phyloP scores from a whole-genome alignment of 2,113 vertebrate genomes.

The Tetrax tetrax region DNA sequence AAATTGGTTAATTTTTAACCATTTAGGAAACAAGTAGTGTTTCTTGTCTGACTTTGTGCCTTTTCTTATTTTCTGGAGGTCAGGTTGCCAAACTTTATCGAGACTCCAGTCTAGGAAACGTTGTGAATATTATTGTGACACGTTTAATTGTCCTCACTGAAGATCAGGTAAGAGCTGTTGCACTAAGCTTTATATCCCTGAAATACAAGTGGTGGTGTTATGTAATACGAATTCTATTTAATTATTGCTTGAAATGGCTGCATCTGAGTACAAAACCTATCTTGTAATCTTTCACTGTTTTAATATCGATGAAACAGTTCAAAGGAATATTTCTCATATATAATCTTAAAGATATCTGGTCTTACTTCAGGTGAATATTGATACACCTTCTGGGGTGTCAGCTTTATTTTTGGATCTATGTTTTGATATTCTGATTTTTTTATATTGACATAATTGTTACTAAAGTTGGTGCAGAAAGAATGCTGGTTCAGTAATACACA shows the following conservation, averaged over 20 bases:
- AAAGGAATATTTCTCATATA: conserved; percentile 19
- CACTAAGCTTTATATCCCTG: background rate
- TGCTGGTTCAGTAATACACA: conserved; percentile 69
- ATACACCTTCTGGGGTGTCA: background rate
- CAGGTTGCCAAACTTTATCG: conserved; percentile 99
- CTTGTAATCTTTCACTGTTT: conserved; percentile 34
- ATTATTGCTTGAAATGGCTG: conserved; percentile 46
- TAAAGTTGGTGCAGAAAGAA: conserved; percentile 70
- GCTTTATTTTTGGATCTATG: conserved; percentile 55
- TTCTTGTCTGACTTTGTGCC: conserved; percentile 99
- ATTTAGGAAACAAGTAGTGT: background rate
- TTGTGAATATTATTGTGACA: conserved; percentile 99
- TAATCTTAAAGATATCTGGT: conserved; percentile 31
- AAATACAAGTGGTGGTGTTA: background rate
- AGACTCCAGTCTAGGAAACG: conserved; percentile 99
- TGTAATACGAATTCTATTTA: background rate
- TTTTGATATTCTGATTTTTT: conserved; percentile 39
- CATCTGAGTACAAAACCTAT: conserved; percentile 48
- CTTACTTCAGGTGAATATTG: conserved; percentile 38
- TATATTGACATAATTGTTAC: conserved; percentile 63
- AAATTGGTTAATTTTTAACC: background rate
- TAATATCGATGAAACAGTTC: conserved; percentile 52
- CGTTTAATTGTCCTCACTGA: conserved; percentile 97
- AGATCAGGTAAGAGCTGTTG: conserved; percentile 89
- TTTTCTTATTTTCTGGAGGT: conserved; percentile 99